A percentile compares a stretch with the other conserved stretches of the same genome.
phyloP scores from a whole-genome alignment of 2,113 vertebrate species.

The Meriones unguiculatus region DNA sequence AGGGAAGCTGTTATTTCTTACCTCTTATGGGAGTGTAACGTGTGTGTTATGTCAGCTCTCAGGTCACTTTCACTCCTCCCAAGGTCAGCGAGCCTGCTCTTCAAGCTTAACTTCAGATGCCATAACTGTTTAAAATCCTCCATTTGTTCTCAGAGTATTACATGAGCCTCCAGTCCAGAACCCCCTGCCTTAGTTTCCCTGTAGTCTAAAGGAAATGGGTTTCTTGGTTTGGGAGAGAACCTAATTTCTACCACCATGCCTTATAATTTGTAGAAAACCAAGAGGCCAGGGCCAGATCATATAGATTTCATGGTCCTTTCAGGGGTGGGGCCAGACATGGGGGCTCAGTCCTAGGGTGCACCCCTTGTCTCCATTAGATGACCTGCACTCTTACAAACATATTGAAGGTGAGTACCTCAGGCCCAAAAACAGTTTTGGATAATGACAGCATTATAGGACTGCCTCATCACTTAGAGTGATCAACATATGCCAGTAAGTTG shows the following conservation, averaged over 20 bases:
- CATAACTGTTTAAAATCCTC: constrained; percentile 25
- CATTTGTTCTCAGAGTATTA: constrained; percentile 5
- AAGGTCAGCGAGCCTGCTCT: not conserved
- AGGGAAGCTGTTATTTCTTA: not conserved
- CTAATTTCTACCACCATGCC: not conserved
- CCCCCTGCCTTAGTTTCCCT: not conserved
- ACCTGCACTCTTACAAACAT: not conserved
- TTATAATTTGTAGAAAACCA: not conserved
- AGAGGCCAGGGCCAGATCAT: not conserved
- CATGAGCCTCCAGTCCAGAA: not conserved
- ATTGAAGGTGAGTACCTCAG: constrained; percentile 15
- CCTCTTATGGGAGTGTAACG: not conserved
- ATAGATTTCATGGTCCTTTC: not conserved
- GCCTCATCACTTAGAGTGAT: not conserved
- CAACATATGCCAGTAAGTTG: not conserved
- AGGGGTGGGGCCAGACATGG: not conserved
- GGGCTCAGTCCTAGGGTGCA: not conserved
- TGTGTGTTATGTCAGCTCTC: not conserved
- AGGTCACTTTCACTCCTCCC: not conserved
- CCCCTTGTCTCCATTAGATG: not conserved
- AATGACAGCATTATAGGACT: not conserved
- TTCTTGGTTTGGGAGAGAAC: not conserved
- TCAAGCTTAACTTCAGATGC: not conserved
- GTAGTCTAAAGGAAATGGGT: not conserved
- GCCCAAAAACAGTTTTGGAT: constrained; percentile 28